Evolutionary conservation across 2,113 vertebrate species (phyloP), one percentile per base, ranked within the genome.

Genomic region (Phycodurus eques): DNA sequence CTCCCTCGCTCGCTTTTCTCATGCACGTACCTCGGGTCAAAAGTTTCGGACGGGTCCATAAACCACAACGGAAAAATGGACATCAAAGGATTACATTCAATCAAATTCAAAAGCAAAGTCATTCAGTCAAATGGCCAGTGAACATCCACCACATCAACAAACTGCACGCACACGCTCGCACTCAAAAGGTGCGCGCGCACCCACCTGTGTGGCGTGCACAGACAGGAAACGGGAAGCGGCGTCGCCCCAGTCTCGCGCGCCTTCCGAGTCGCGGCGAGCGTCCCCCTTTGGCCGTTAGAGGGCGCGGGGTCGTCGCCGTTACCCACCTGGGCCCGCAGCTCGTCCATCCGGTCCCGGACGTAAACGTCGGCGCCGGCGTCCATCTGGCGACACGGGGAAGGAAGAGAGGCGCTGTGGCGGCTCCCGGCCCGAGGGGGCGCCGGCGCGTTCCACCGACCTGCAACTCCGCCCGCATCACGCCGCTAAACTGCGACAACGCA

Each of bases 201-300:
- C 7, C 13, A 53, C 49, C 49, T 53, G 49, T 4, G 13, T 7
- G 73, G 67, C 0, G 15, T 27, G 67, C 89, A 91, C 17, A 56
- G 11, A 61, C 89, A 91, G 46, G 88, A 85, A 2, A 0, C 62
- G 65, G 88, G 89, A 73, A 85, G 62, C 7, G 73, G 68, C 27
- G 72, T 27, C 35, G 8, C 73, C 76, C 89, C 89, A 89, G 72
- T 91, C 89, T 11, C 86, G 44, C 61, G 73, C 80, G 57, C 65
- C 79, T 46, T 74, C 84, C 75, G 89, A 31, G 65, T 87, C 89
- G 76, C 89, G 89, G 27, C 89, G 89, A 3, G 84, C 83, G 27
- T 88, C 80, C 89, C 88, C 67, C 19, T 13, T 17, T 10, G 10
- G 43, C 43, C 15, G 49, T 53, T 14, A 53, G 49, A 15, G 49